Conservation (phyloP, 2,113 vertebrate species). For the Empidonax alnorum region DNA sequence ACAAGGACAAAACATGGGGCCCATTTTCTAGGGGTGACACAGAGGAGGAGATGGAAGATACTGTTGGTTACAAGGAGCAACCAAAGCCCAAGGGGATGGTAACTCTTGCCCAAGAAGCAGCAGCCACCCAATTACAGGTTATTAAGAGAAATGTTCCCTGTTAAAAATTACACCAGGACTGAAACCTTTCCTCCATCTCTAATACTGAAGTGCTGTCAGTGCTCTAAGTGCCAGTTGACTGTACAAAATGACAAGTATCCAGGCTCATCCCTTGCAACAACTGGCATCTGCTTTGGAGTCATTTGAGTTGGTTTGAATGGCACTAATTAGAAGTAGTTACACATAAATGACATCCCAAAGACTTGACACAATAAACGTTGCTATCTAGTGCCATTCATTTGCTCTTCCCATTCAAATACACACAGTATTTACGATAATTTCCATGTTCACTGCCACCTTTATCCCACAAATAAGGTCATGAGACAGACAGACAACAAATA, state of each 20-base stretch:
- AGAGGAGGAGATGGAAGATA: neutral
- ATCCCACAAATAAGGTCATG: conserved; percentile 63
- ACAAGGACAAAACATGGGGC: neutral
- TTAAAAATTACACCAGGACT: neutral
- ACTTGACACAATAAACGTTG: conserved; percentile 68
- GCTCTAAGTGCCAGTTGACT: conserved; percentile 24
- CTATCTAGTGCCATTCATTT: conserved; percentile 67
- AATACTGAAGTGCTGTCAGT: neutral
- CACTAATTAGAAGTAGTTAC: conserved; percentile 72
- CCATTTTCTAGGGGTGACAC: fast-evolving
- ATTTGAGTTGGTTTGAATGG: conserved; percentile 67
- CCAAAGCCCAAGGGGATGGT: neutral
- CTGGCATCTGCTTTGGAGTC: conserved; percentile 66
- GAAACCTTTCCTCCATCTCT: neutral
- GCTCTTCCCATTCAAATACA: conserved; percentile 54
- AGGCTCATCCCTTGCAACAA: conserved; percentile 59
- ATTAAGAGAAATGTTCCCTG: neutral
- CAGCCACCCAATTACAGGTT: neutral
- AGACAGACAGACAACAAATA: conserved; percentile 61
- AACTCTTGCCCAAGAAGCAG: neutral
- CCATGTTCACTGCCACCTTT: conserved; percentile 62
- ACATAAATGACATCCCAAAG: conserved; percentile 68
- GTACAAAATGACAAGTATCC: conserved; percentile 48
- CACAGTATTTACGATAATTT: conserved; percentile 65
- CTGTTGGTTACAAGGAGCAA: neutral